These are phyloP conservation scores for Xyliphius kryptos DNA, from an alignment of 2,113 vertebrate species.

Conservation along the genomic window DNA sequence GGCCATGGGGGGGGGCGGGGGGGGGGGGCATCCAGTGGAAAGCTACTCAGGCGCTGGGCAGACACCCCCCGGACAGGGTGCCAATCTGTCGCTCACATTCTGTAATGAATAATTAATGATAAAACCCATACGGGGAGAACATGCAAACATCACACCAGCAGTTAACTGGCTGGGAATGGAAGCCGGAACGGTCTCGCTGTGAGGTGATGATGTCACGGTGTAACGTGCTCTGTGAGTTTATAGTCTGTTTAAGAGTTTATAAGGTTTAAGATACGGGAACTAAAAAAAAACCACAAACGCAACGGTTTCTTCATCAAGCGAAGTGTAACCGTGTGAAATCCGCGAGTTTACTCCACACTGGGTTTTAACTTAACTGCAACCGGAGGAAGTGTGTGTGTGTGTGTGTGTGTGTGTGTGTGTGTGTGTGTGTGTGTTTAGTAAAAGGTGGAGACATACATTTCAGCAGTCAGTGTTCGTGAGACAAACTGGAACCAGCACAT, in stretches of 20 bases:
- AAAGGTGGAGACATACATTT: background rate
- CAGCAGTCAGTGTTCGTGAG: background rate
- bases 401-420: constrained; percentile 5
- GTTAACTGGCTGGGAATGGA: too few relatives aligned
- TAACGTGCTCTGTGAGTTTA: too few relatives aligned
- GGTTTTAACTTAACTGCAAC: background rate
- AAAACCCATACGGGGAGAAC: too few relatives aligned
- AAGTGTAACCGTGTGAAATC: background rate
- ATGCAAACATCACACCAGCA: too few relatives aligned
- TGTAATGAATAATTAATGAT: too few relatives aligned
- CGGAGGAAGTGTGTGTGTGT: background rate
- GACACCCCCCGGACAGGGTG: too few relatives aligned
- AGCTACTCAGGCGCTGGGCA: too few relatives aligned
- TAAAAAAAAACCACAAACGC: background rate
- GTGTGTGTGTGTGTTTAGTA: background rate
- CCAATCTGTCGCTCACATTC: too few relatives aligned
- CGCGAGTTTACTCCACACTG: background rate
- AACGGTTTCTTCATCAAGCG: background rate
- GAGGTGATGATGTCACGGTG: too few relatives aligned
- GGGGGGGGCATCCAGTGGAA: too few relatives aligned
- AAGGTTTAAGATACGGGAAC: background rate
- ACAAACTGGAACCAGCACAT: background rate
- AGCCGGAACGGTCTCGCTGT: too few relatives aligned
- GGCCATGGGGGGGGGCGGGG: too few relatives aligned
- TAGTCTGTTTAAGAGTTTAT: background rate